These are phyloP conservation scores for Oedothorax gibbosus DNA, from an alignment of 1,140 invertebrate species.

Conservation along the genomic window DNA sequence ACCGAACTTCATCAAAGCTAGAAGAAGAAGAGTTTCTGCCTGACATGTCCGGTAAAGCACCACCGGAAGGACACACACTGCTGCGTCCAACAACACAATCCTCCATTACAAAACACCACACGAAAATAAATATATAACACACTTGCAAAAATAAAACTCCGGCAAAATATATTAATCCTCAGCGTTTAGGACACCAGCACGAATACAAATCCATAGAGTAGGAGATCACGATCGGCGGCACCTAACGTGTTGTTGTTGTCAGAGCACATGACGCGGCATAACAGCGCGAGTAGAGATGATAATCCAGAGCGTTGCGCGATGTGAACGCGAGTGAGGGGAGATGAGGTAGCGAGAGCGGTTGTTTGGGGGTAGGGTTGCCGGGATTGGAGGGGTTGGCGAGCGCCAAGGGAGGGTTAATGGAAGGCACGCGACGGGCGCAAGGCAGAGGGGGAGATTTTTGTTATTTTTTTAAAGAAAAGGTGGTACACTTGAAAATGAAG, in stretches of 20 bases:
- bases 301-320: constrained; percentile 13
- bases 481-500: too few relatives aligned
- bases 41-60: constrained; percentile 37
- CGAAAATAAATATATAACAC: neutral
- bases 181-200: constrained; percentile 29
- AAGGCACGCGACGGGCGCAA: neutral
- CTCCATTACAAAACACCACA: constrained; percentile 33
- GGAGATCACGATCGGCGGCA: neutral
- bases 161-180: constrained; percentile 26
- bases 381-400: constrained; percentile 29
- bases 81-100: constrained; percentile 43
- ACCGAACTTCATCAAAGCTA: constrained; percentile 44
- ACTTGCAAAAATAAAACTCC: neutral
- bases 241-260: neutral
- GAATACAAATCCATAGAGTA: neutral
- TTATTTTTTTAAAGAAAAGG: neutral
- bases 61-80: constrained; percentile 51
- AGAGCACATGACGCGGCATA: constrained; percentile 22
- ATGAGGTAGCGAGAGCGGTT: neutral
- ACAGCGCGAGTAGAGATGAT: neutral
- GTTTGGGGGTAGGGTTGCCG: constrained; percentile 2
- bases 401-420: neutral
- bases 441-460: neutral
- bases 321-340: constrained; percentile 22
- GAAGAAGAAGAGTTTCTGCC: neutral